Percentiles rank a stretch among this genome's conserved stretches.
Conservation (phyloP, 2,113 vertebrate genomes). For the Oncorhynchus clarkii region DNA sequence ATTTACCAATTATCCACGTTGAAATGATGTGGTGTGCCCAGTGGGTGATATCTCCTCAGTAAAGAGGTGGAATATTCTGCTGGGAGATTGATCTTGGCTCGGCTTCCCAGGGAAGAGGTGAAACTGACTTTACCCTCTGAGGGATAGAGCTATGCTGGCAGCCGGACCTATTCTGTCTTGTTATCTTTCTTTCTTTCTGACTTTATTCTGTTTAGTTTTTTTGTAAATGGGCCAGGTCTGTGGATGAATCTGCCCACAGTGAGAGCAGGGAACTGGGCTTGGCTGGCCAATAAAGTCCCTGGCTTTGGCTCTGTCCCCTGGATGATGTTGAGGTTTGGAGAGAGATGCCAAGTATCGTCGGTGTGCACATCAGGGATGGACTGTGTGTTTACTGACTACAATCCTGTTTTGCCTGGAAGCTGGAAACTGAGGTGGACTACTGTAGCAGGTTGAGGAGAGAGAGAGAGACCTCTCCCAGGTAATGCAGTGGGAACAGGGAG, state of each 20-base stretch:
- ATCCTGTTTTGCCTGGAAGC: slow-evolving; percentile 3
- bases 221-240: background rate
- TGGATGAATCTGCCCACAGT: background rate
- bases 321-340: background rate
- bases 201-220: background rate
- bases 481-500: slow-evolving; percentile 40
- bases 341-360: slow-evolving; percentile 17
- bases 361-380: background rate
- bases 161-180: slow-evolving; percentile 43
- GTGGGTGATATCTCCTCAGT: slow-evolving; percentile 38
- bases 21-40: background rate
- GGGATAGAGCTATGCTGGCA: slow-evolving; percentile 30
- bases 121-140: slow-evolving; percentile 71
- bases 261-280: background rate
- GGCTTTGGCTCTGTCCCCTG: background rate
- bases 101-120: slow-evolving; percentile 55
- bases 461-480: slow-evolving; percentile 48
- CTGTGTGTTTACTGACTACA: background rate
- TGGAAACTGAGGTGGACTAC: slow-evolving; percentile 27
- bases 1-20: too few relatives aligned
- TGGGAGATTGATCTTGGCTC: slow-evolving; percentile 51
- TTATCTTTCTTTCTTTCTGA: slow-evolving; percentile 46
- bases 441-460: background rate
- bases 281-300: background rate
- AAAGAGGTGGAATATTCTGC: slow-evolving; percentile 27